These are phyloP conservation scores for Delichon dasypus DNA, from an alignment of 2,797 vertebrate genomes.

Conservation along the genomic window DNA sequence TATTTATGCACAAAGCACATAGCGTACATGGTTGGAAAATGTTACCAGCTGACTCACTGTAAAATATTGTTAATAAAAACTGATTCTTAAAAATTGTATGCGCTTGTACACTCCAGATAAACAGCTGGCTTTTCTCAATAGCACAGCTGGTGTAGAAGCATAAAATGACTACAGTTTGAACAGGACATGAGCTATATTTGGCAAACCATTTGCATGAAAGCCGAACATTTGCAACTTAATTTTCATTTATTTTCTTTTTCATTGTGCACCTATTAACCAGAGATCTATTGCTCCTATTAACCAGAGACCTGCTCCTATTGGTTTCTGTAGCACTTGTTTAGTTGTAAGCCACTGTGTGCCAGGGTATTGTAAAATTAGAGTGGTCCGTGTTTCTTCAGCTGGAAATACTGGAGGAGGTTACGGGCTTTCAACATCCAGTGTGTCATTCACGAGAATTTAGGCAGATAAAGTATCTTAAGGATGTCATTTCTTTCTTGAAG, in stretches of 20 bases:
- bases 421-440: neutral
- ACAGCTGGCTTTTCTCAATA: conserved; percentile 49
- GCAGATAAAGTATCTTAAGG: neutral
- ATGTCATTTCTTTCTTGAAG: conserved; percentile 32
- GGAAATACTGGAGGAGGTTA: neutral
- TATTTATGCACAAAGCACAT: neutral
- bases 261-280: neutral
- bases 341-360: neutral
- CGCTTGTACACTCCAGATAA: conserved; percentile 25
- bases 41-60: conserved; percentile 39
- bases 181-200: conserved; percentile 48
- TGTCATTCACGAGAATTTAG: neutral
- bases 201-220: conserved; percentile 44
- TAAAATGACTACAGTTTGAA: conserved; percentile 29
- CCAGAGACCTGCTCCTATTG: neutral
- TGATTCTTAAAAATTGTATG: conserved; percentile 25
- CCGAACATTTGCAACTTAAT: conserved; percentile 33
- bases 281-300: neutral
- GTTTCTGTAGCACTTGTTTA: neutral
- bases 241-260: conserved; percentile 3
- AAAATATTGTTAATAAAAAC: conserved; percentile 31
- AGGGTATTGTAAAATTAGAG: neutral
- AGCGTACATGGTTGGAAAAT: neutral
- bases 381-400: neutral
- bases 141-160: conserved; percentile 46